Base-by-base conservation (phyloP, 2,888 invertebrate species). In the Dryocosmus kuriphilus region DNA sequence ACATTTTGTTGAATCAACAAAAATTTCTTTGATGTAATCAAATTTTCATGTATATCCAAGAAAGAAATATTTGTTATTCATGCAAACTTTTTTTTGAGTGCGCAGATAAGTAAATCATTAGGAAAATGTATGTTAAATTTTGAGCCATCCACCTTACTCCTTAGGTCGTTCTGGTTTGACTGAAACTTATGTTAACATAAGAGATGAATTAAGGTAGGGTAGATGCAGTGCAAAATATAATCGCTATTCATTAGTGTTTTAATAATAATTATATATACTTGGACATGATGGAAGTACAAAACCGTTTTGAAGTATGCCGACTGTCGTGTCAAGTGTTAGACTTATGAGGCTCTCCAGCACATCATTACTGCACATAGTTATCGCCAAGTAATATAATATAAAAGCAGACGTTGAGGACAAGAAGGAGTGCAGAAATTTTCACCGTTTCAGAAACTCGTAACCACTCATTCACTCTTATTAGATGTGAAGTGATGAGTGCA, bases 311-410 rank as follows among this genome's bases (percentile, higher is more conserved):
- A 67, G 51, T 71, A 71, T 51, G n/a, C 60, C 71, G 63, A 79
- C 78, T 77, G 80, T 84, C 83, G 77, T 77, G 83, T 78, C 77
- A 81, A 85, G 83, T 78, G 80, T 74, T 41, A 60, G 75, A 75
- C 79, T 77, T 77, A 77, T 63, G 60, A 74, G 60, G 22, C 77
- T 79, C 83, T 85, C 78, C 74, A 81, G 77, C 24, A 83, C 81
- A 81, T 85, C 85, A 85, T 85, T 85, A 85, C 83, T 82, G 81
- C 74, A 81, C 80, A 77, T 83, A 83, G 85, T 85, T 84, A 85
- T 83, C 81, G 75, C 71, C n/a, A 71, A 27, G 67, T 27, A 27
- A 67, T 41, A 46, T 67, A 67, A 46, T 27, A 67, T 14, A 67
- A 67, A 67, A n/a, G 41, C 41, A 46, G 67, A 46, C 38, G 24